A percentile compares a stretch with the other conserved stretches of the same genome.
Conservation (phyloP, 2,113 vertebrate species). For the Malurus alboscapulatus region DNA sequence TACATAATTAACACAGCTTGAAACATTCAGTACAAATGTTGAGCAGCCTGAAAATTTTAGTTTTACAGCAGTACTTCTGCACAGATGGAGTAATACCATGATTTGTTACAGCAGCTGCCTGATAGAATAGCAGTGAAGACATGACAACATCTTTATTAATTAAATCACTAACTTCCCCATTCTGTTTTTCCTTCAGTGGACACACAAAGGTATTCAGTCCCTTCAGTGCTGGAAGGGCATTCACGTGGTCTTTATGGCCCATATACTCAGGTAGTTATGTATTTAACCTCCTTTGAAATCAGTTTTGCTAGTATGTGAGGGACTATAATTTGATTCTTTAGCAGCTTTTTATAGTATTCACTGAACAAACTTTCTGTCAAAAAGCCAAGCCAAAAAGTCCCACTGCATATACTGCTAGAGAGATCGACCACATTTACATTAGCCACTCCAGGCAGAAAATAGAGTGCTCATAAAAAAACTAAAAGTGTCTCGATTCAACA, state of each 20-base stretch:
- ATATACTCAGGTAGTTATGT: neutral
- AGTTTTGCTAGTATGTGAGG: neutral
- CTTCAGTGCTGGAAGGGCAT: neutral
- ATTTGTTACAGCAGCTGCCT: constrained; percentile 6
- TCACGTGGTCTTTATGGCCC: neutral
- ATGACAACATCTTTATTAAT: neutral
- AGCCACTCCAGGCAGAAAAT: constrained; percentile 5
- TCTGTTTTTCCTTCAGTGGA: neutral
- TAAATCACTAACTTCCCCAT: neutral
- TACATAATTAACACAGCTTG: constrained; percentile 33
- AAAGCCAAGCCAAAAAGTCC: neutral
- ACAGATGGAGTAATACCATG: neutral
- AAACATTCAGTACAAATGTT: neutral
- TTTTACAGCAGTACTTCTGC: constrained; percentile 24
- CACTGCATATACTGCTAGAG: neutral
- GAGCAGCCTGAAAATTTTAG: constrained; percentile 6
- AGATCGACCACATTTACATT: neutral
- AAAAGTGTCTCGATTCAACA: neutral
- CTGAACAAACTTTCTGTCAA: neutral
- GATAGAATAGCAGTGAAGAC: neutral
- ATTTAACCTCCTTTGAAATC: neutral
- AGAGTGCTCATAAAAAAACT: neutral
- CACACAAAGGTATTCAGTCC: neutral
- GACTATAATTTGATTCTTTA: neutral
- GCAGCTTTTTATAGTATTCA: neutral